Base-by-base conservation (phyloP, 1,140 invertebrate species). In the Ooceraea biroi region DNA sequence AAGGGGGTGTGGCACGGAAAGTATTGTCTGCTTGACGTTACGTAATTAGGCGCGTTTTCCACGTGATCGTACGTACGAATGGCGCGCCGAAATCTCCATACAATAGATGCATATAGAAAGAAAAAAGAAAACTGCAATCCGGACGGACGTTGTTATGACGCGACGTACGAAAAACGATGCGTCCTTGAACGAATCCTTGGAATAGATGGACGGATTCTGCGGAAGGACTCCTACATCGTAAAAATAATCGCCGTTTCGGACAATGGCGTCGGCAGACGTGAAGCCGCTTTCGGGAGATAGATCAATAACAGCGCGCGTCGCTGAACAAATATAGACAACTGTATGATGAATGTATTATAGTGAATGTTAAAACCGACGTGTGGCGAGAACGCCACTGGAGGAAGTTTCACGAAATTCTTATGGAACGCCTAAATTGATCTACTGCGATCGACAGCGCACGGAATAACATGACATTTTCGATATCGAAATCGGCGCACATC, bases 21-120 rank as follows among this genome's bases (percentile, higher is more conserved):
- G 50, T 63, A 74, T 69, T 66, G 86, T 90, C 85, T 69, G 82
- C 85, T 90, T 85, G 44, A 65, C 36, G 90, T 93, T 93, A 93
- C 90, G 87, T 93, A 93, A 93, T 91, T 85, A 88, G 73, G 85
- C 85, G 87, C 87, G 86, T 80, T 91, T 91, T 92, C 90, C 92
- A 93, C 92, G 92, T 93, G 92, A 93, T 85, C 48, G 52, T 76
- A 68, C 19, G 58, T 48, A 68, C 58, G 83, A 87, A 83, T 82
- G 87, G 87, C 86, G 85, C 88, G 84, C 78, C 25, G 19, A 36
- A 7, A 68, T 73, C 68, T 83, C 58, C 19, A 48, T n/a, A 66
- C 25, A 61, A 19, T 68, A 36, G 60, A 91, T 90, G 87, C 57
- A 90, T 90, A 88, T 85, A 88, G 65, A 58, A 25, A 73, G 41